phyloP scores from a whole-genome alignment of 2,797 vertebrate species.

The Rhodeus uyekii region DNA sequence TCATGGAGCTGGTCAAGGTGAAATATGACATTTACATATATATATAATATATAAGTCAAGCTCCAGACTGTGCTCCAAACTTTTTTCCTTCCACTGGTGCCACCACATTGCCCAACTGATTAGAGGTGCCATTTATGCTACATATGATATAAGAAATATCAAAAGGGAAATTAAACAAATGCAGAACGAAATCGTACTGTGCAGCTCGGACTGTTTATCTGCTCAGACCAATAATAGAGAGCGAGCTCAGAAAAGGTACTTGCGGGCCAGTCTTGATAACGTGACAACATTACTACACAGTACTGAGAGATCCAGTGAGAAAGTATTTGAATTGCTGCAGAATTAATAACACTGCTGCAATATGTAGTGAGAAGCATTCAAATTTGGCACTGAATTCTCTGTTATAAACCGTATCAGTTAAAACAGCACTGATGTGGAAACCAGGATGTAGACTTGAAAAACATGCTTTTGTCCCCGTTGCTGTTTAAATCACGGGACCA shows the following conservation, averaged over 20 bases:
- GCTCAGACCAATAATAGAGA: neutral
- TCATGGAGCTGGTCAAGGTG: constrained; percentile 99
- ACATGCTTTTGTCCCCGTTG: too few relatives aligned
- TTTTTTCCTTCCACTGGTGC: neutral
- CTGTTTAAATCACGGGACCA: too few relatives aligned
- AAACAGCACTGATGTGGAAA: neutral
- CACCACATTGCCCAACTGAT: neutral
- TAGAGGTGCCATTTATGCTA: neutral
- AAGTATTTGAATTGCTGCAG: neutral
- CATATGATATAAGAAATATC: neutral
- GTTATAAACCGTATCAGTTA: neutral
- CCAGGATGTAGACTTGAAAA: too few relatives aligned
- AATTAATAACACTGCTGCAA: neutral
- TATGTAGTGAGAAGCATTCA: neutral
- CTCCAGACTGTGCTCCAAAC: neutral
- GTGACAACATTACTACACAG: neutral
- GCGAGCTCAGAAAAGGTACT: neutral
- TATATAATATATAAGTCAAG: neutral
- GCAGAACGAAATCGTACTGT: neutral
- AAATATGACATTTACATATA: neutral
- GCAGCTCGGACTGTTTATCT: neutral
- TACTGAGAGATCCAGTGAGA: neutral
- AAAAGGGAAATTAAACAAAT: rapidly evolving
- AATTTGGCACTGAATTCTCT: neutral
- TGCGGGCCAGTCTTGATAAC: too few relatives aligned